Percentiles rank a stretch among this genome's conserved stretches.
Conservation (phyloP, 1,140 invertebrate species). For the Eufriesea mexicana region DNA sequence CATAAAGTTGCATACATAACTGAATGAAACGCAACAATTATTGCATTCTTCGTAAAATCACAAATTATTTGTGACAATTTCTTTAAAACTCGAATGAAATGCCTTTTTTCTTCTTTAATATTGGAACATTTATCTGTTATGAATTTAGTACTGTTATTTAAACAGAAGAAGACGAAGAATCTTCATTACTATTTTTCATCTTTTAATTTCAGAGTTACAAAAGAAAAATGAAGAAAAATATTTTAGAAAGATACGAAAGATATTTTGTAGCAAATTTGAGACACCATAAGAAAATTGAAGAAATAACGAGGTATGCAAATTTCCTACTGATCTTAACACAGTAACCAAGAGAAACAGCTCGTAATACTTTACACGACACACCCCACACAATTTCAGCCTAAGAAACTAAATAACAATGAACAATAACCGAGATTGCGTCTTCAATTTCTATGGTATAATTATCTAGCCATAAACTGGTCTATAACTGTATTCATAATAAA, state of each 20-base stretch:
- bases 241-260: background rate
- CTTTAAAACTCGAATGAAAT: background rate
- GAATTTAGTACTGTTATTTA: no score
- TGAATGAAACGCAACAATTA: background rate
- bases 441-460: slow-evolving; percentile 4
- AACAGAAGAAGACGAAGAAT: no score
- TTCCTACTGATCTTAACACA: background rate
- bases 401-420: slow-evolving; percentile 10
- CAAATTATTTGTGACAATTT: background rate
- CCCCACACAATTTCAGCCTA: background rate
- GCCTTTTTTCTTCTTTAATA: no score
- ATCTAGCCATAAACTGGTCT: background rate
- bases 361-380: background rate
- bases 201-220: no score
- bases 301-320: background rate
- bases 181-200: no score
- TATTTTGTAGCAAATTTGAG: background rate
- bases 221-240: background rate
- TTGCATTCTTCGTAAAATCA: no score
- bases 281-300: background rate
- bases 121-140: no score
- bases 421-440: slow-evolving; percentile 17
- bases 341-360: background rate
- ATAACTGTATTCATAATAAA: background rate
- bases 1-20: background rate